Evolutionary conservation across 2,888 invertebrate species (phyloP).

Genomic region (Resseliella maxima): DNA sequence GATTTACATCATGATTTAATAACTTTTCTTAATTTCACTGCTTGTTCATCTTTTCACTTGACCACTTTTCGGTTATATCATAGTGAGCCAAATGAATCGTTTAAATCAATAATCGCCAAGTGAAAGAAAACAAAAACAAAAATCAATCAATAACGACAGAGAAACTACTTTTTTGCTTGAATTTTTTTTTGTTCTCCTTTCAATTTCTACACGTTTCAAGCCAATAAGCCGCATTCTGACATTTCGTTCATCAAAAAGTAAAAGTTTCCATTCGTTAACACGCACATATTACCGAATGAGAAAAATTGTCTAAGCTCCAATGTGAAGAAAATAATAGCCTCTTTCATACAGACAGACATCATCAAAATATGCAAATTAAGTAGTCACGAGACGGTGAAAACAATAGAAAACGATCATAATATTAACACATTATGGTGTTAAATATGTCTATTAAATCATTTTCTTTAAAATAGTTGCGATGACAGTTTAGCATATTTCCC

Average conservation of each 20-base stretch:
- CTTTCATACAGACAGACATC: neutral
- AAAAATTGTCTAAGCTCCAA: neutral
- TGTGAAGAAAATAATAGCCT: neutral
- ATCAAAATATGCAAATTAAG: constrained; percentile 17
- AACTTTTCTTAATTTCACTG: no score
- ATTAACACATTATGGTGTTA: neutral
- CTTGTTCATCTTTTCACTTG: no score
- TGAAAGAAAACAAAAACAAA: no score
- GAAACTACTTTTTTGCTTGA: no score
- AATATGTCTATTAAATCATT: neutral
- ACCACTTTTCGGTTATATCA: no score
- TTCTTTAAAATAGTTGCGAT: no score
- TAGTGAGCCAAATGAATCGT: no score
- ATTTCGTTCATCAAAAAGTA: neutral
- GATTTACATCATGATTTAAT: no score
- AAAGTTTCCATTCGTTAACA: neutral
- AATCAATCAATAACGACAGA: no score
- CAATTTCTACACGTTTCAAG: neutral
- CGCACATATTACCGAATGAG: neutral
- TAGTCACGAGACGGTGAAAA: neutral
- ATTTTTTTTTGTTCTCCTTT: neutral
- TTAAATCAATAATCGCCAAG: no score
- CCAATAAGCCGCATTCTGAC: neutral
- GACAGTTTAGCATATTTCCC: no score
- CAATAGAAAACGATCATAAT: neutral